Evolutionary conservation across 2,797 vertebrate species (phyloP).

Genomic region (Melopsittacus undulatus): DNA sequence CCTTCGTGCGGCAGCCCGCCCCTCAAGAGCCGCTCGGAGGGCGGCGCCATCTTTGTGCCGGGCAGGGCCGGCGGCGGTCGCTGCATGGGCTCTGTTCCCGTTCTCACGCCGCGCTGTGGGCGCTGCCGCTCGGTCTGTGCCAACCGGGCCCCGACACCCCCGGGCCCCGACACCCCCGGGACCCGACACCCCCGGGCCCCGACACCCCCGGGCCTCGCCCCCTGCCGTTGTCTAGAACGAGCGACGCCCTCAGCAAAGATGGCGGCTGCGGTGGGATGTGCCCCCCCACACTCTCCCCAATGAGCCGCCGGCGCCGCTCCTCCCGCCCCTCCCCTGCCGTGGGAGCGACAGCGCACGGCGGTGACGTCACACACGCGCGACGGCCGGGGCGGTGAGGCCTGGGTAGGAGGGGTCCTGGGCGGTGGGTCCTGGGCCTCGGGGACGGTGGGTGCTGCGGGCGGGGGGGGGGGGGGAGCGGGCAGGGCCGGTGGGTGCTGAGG

Average conservation of each 20-base stretch:
- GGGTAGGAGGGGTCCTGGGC: not conserved
- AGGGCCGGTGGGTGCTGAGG: no score
- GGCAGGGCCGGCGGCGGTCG: accelerated
- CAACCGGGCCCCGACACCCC: no score
- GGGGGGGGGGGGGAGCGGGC: no score
- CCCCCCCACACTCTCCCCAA: no score
- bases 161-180: no score
- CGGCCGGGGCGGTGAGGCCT: not conserved
- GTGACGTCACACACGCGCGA: not conserved
- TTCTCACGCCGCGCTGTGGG: no score
- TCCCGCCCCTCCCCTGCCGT: no score
- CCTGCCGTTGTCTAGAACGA: no score
- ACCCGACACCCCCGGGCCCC: no score
- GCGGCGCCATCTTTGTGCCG: not conserved
- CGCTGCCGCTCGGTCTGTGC: no score
- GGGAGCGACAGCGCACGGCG: not conserved
- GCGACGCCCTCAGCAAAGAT: not conserved
- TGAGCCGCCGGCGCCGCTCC: not conserved
- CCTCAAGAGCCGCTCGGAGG: accelerated
- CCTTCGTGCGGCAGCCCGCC: not conserved
- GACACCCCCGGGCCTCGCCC: no score
- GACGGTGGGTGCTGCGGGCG: no score
- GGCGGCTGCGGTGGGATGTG: not conserved
- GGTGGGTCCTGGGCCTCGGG: not conserved
- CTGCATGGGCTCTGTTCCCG: accelerated